Base-by-base conservation (phyloP, 2,113 vertebrate genomes). In the Notarius lentiginosus region DNA sequence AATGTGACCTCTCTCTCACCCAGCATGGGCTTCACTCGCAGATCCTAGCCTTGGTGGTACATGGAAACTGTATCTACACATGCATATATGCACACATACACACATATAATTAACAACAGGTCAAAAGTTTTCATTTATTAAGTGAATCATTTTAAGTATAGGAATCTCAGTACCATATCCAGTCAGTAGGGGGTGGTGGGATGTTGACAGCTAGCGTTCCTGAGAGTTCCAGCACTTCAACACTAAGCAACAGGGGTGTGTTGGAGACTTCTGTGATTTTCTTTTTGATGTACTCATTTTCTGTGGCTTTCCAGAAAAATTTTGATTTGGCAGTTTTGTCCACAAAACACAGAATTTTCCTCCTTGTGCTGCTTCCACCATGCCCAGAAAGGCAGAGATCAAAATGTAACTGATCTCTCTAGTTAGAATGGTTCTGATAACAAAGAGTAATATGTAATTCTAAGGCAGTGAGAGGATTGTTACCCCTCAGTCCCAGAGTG, bases 191-290 rank as follows among this genome's bases (percentile, higher is more conserved):
- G 0, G 97, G 97, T 0, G 97, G 96, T 1, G 97, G 97, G 82
- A 98, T 93, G 88, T 98, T 97, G 90, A 97, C 86, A 0, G 95
- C 93, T 89, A 97, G 90, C 9, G 94, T 93, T 51, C 97, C 97
- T 0, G 95, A 94, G 91, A 97, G 90, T 91, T 97, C 96, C 85
- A 95, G 96, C 58, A 97, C 96, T 92, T 97, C 97, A 88, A 98
- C 97, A 0, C 95, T 95, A 88, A 98, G 95, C 91, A 97, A 94
- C 90, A 97, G 92, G 0, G 97, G 97, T 0, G 94, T 97, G 94
- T 97, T 98, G 91, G 97, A 97, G 91, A 98, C 95, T 91, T 97
- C 97, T 91, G 96, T 96, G 0, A 98, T 96, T 94, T 97, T 97
- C 94, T 97, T 97, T 88, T 95, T 97, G 89, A 98, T 97, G 90